These are phyloP conservation scores for Cynopterus sphinx DNA, from an alignment of 2,797 vertebrate genomes.

Conservation along the genomic window DNA sequence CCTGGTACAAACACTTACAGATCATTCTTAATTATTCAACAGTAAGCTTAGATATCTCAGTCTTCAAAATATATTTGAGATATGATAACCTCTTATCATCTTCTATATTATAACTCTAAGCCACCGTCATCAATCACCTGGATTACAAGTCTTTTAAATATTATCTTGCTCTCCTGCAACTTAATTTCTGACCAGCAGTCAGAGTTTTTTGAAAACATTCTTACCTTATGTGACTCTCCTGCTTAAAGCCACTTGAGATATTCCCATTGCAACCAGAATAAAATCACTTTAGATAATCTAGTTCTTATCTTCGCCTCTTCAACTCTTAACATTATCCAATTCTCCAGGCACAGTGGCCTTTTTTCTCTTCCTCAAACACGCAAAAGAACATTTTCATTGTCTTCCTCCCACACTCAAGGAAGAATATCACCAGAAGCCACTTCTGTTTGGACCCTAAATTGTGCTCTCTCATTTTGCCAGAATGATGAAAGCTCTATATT, in stretches of 20 bases:
- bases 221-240: background rate
- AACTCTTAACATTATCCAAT: background rate
- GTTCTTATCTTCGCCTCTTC: background rate
- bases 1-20: background rate
- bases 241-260: background rate
- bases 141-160: background rate
- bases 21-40: background rate
- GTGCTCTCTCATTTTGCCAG: background rate
- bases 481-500: background rate
- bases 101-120: background rate
- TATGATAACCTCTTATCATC: background rate
- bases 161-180: background rate
- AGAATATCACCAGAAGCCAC: background rate
- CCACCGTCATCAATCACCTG: background rate
- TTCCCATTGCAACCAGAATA: background rate
- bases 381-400: background rate
- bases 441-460: background rate
- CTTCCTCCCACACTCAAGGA: background rate
- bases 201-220: conserved; percentile 19
- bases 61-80: background rate
- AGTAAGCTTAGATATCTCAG: background rate
- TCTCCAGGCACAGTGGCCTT: background rate
- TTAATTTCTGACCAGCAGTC: background rate
- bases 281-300: background rate
- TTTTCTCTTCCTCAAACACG: background rate